Evolutionary conservation across 1,140 invertebrate genomes (phyloP).

Genomic region (Saxidomus purpurata): DNA sequence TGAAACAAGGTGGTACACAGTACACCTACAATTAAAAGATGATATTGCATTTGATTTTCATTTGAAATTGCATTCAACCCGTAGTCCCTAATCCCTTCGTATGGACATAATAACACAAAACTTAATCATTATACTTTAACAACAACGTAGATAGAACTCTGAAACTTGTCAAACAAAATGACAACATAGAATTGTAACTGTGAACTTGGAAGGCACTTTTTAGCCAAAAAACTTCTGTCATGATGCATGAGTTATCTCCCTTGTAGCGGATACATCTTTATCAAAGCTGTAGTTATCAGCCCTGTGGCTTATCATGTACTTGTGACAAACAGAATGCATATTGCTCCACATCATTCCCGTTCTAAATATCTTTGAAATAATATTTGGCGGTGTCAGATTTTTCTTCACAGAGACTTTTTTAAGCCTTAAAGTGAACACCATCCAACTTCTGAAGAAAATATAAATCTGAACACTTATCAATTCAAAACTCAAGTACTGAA

Average conservation of each 20-base stretch:
- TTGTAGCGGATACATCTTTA: background rate
- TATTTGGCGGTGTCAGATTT: too few species aligned
- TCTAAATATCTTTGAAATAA: too few species aligned
- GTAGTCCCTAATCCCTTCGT: background rate
- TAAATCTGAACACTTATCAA: too few species aligned
- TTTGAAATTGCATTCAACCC: constrained; percentile 29
- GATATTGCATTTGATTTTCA: constrained; percentile 37
- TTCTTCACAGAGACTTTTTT: too few species aligned
- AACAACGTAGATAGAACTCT: constrained; percentile 39
- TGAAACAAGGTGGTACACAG: background rate
- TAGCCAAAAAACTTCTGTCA: constrained; percentile 26
- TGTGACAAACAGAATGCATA: too few species aligned
- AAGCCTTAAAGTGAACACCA: too few species aligned
- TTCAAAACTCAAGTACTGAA: too few species aligned
- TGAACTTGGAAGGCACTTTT: constrained; percentile 44
- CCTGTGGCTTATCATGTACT: too few species aligned
- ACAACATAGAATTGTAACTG: constrained; percentile 49
- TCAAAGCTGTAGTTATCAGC: background rate
- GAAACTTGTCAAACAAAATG: constrained; percentile 34
- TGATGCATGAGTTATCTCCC: background rate
- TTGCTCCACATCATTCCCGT: too few species aligned
- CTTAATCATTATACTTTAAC: constrained; percentile 39
- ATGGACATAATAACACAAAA: constrained; percentile 30
- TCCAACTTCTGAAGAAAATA: too few species aligned
- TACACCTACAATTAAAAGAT: background rate